Percentiles rank a stretch among this genome's conserved stretches.
These are phyloP conservation scores for Paracanthobrama guichenoti DNA, from an alignment of 2,113 vertebrate species.

Conservation along the genomic window DNA sequence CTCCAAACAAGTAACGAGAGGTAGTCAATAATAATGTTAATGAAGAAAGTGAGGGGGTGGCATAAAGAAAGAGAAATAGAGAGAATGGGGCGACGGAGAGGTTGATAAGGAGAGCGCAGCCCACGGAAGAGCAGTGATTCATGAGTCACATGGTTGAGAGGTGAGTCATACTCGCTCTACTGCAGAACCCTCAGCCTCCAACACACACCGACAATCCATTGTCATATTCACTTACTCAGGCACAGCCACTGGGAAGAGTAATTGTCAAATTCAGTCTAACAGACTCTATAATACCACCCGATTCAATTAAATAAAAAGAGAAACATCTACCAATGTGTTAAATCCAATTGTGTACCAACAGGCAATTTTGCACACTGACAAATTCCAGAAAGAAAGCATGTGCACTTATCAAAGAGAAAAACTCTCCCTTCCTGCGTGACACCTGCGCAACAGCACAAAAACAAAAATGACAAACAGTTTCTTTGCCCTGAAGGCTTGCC, in stretches of 20 bases:
- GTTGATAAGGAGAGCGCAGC: conserved; percentile 67
- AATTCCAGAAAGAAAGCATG: background rate
- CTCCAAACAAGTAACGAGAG: conserved; percentile 7
- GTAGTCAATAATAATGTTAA: conserved; percentile 40
- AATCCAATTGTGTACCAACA: background rate
- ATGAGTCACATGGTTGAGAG: conserved; percentile 74
- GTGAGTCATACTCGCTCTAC: conserved; percentile 76
- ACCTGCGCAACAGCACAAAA: conserved; percentile 10
- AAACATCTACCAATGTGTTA: conserved; percentile 15
- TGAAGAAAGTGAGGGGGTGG: conserved; percentile 30
- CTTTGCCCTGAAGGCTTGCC: background rate
- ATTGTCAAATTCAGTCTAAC: conserved; percentile 37
- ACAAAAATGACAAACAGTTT: conserved; percentile 8
- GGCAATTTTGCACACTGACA: conserved; percentile 3
- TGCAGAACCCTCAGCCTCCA: conserved; percentile 65
- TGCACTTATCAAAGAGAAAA: background rate
- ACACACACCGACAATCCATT: conserved; percentile 52
- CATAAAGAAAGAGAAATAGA: conserved; percentile 29
- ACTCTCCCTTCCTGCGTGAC: background rate
- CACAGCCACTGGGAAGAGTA: conserved; percentile 32
- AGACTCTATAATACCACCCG: conserved; percentile 9
- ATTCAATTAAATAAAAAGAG: conserved; percentile 35
- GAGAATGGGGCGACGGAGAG: conserved; percentile 39
- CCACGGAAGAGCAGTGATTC: conserved; percentile 73
- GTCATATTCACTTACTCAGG: conserved; percentile 50